Evolutionary conservation across 2,888 invertebrate genomes (phyloP).

Genomic region (Zootermopsis nevadensis): DNA sequence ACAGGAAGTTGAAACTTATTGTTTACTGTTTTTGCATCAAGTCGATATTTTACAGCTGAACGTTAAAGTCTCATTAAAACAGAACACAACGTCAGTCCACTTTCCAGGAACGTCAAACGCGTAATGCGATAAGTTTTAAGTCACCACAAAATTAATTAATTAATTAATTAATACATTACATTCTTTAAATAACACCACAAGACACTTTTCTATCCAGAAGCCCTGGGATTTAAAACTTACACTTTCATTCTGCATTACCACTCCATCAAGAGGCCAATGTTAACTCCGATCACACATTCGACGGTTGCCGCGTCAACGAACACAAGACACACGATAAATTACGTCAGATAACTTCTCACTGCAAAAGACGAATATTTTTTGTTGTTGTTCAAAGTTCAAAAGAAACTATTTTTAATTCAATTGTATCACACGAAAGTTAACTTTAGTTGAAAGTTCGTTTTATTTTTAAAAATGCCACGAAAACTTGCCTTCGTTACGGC

Average conservation of each 20-base stretch:
- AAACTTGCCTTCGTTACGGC: background rate
- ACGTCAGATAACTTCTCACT: slow-evolving; percentile 26
- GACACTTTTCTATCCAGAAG: background rate
- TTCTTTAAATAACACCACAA: background rate
- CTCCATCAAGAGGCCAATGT: background rate
- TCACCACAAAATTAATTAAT: background rate
- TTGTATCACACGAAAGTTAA: background rate
- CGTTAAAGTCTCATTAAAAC: background rate
- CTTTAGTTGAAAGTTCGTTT: background rate
- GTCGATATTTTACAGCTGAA: background rate
- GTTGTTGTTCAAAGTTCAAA: background rate
- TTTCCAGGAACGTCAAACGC: background rate
- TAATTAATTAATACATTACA: background rate
- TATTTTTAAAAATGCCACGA: background rate
- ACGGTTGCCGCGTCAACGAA: background rate
- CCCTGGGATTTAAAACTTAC: background rate
- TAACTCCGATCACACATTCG: slow-evolving; percentile 10
- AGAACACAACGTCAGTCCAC: background rate
- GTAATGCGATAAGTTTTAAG: background rate
- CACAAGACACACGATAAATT: background rate
- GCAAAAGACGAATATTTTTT: background rate
- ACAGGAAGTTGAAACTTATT: no score
- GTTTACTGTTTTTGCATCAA: background rate
- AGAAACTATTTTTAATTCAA: background rate
- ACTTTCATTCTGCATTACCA: background rate